Percentiles rank a stretch among this genome's conserved stretches.
phyloP scores from a whole-genome alignment of 2,888 invertebrate species.

The Trissolcus japonicus region DNA sequence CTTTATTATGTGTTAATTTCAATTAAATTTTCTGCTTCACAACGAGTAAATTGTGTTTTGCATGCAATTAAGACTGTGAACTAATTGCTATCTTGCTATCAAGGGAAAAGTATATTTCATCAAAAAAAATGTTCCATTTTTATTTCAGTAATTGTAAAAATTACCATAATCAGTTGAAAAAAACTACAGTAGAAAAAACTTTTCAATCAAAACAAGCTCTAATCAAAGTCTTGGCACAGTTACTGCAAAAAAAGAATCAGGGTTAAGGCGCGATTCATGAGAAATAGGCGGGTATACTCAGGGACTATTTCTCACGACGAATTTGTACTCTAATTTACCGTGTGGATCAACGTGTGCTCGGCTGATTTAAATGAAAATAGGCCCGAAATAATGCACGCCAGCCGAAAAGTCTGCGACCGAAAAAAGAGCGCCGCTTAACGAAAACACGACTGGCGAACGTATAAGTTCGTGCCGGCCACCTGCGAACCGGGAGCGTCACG shows the following conservation, averaged over 20 bases:
- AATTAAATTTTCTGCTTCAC: constrained; percentile 9
- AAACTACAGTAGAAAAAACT: background rate
- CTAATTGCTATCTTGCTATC: background rate
- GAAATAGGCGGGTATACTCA: background rate
- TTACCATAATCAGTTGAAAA: background rate
- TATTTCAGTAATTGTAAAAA: background rate
- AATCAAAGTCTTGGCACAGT: background rate
- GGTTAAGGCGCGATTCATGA: background rate
- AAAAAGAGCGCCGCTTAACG: constrained; percentile 63
- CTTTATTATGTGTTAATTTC: constrained; percentile 7
- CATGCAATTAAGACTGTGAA: too few species aligned
- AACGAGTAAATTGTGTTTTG: background rate
- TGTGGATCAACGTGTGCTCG: constrained; percentile 29
- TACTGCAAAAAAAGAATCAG: background rate
- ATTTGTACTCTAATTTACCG: constrained; percentile 39
- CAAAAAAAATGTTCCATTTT: too few species aligned
- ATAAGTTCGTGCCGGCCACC: constrained; percentile 73
- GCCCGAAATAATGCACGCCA: constrained; percentile 56
- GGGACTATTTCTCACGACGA: constrained; percentile 28
- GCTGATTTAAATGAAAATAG: constrained; percentile 40
- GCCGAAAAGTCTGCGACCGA: constrained; percentile 64
- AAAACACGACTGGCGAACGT: constrained; percentile 61
- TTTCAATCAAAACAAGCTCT: background rate
- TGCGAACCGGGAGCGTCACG: constrained; percentile 74
- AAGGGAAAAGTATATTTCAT: too few species aligned